Evolutionary conservation across 2,113 vertebrate genomes (phyloP).

Genomic region (Entelurus aequoreus): DNA sequence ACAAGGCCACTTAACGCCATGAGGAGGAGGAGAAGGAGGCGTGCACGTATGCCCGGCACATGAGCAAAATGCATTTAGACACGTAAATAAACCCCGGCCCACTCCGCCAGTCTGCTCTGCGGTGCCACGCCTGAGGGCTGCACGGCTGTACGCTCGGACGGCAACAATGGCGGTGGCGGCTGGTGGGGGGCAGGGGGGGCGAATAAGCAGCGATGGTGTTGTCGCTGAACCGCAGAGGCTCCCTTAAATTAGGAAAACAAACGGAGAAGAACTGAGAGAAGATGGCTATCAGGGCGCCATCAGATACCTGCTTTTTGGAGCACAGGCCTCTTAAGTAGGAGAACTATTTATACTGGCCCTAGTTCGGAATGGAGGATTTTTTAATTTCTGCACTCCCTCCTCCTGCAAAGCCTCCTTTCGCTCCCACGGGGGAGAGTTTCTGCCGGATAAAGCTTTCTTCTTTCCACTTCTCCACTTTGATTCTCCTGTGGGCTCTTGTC

Average conservation of each 20-base stretch:
- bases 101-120: slow-evolving; percentile 3
- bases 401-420: slow-evolving; percentile 25
- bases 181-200: slow-evolving; percentile 1
- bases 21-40: slow-evolving; percentile 43
- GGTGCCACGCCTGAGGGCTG: slow-evolving; percentile 39
- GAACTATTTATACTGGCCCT: slow-evolving; percentile 68
- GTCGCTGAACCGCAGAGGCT: slow-evolving; percentile 45
- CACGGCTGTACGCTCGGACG: slow-evolving; percentile 23
- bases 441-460: slow-evolving; percentile 37
- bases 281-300: slow-evolving; percentile 58
- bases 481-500: slow-evolving; percentile 40
- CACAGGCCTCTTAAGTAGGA: slow-evolving; percentile 59
- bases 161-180: slow-evolving; percentile 8
- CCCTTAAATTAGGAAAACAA: slow-evolving; percentile 63
- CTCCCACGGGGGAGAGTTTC: slow-evolving; percentile 42
- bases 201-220: slow-evolving; percentile 9
- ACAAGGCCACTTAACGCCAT: slow-evolving; percentile 63
- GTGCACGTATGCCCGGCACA: slow-evolving; percentile 34
- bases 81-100: slow-evolving; percentile 12
- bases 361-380: slow-evolving; percentile 58
- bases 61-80: slow-evolving; percentile 16
- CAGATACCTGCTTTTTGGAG: slow-evolving; percentile 57
- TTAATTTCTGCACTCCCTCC: slow-evolving; percentile 47
- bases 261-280: slow-evolving; percentile 51
- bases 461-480: slow-evolving; percentile 18